These are phyloP conservation scores for Girardinus metallicus DNA, from an alignment of 2,797 vertebrate species.

Conservation along the genomic window DNA sequence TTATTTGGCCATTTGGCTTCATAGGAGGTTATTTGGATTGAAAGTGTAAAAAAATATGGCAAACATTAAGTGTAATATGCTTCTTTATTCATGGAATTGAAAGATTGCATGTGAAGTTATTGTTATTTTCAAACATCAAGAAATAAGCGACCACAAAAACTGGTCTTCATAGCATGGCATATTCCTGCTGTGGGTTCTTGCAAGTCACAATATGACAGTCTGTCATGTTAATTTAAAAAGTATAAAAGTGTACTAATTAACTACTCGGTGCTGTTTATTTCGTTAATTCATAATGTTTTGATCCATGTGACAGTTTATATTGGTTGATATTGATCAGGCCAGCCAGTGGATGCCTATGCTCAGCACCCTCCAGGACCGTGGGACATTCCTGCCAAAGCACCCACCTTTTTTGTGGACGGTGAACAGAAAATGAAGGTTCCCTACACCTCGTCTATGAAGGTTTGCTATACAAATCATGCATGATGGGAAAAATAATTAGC, in stretches of 20 bases:
- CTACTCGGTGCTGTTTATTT: not conserved
- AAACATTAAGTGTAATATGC: not conserved
- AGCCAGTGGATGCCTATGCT: conserved; percentile 76
- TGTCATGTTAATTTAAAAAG: not conserved
- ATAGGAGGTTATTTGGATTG: not conserved
- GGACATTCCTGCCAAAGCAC: conserved; percentile 69
- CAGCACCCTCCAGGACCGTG: conserved; percentile 79
- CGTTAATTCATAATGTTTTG: not conserved
- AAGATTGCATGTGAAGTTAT: not conserved
- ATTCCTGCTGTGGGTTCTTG: not conserved
- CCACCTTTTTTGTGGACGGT: conserved; percentile 69
- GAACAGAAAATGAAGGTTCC: conserved; percentile 77
- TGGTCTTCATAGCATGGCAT: not conserved
- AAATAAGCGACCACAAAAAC: not conserved
- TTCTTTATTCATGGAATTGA: not conserved
- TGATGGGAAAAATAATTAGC: not conserved
- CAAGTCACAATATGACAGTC: not conserved
- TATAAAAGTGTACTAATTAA: not conserved
- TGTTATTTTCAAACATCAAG: not conserved
- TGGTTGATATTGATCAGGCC: conserved; percentile 64
- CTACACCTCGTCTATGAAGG: conserved; percentile 83
- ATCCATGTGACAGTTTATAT: not conserved
- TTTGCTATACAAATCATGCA: conserved; percentile 29
- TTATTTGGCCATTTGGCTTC: too few relatives aligned
- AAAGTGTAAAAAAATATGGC: not conserved